A percentile compares a stretch with the other conserved stretches of the same genome.
These are phyloP conservation scores for Aviceda subcristata DNA, from an alignment of 2,113 vertebrate genomes.

Conservation along the genomic window DNA sequence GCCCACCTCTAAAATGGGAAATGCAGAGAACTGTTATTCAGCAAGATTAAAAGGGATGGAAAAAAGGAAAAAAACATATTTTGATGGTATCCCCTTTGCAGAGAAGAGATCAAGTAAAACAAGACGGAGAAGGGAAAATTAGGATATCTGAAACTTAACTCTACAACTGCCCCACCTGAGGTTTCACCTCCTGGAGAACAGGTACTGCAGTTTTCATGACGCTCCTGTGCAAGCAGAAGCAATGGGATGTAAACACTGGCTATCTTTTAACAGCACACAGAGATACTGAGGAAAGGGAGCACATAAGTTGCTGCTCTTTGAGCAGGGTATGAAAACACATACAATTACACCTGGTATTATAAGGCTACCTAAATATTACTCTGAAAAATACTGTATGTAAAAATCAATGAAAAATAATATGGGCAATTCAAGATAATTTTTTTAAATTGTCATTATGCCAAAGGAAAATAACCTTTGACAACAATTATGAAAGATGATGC, in stretches of 20 bases:
- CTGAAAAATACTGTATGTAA: not conserved
- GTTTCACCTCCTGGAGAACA: not conserved
- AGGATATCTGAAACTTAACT: not conserved
- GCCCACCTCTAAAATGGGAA: slow-evolving; percentile 72
- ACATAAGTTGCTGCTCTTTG: not conserved
- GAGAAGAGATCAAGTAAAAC: not conserved
- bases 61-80: not conserved
- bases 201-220: not conserved
- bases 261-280: not conserved
- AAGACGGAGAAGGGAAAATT: not conserved
- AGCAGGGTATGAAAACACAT: not conserved
- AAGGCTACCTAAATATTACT: not conserved
- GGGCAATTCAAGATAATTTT: not conserved
- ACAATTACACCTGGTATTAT: not conserved
- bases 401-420: not conserved
- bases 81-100: not conserved
- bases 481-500: not conserved
- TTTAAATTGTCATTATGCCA: not conserved
- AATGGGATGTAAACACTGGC: not conserved
- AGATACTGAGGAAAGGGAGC: not conserved
- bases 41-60: not conserved
- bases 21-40: not conserved
- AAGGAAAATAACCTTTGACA: not conserved
- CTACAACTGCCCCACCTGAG: not conserved
- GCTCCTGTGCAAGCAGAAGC: not conserved